Base-by-base conservation (phyloP, 2,797 vertebrate species). In the Onychomys torridus region DNA sequence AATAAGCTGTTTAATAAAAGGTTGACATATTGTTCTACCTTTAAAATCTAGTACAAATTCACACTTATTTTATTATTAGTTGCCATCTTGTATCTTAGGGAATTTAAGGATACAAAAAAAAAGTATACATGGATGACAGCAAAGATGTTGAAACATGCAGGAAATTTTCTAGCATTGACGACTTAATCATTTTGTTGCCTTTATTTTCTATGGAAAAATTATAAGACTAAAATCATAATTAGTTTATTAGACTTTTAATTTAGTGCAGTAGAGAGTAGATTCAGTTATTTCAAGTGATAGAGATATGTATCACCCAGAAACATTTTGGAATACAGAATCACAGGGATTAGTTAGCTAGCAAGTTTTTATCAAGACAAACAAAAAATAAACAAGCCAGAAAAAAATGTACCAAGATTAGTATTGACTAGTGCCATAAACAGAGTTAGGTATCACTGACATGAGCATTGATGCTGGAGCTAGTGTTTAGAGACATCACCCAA, bases 321-420 rank as follows among this genome's bases (percentile, higher is more conserved):
- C 11, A 78, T 82, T 94, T 89, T 73, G 16, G 16, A 67, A 95
- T 93, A 61, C 94, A 93, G 21, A 81, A 63, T 37, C 71, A 81
- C 90, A 75, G 32, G 0, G 2, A 77, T 93, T 85, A 94, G 71
- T 92, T 85, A 95, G 59, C 2, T 14, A 89, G 81, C 16, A n/a
- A 89, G 69, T 34, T 89, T n/a, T 92, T 67, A 92, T 29, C 17
- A 61, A 63, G 2, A 93, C 67, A n/a, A 13, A n/a, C 27, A 17
- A 59, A 37, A 37, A 25, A 6, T 21, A 52, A 79, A 76, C 0
- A 55, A 81, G 40, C 16, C 9, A 61, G 55, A 40, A 90, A 40
- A 82, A 91, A 92, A 89, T 29, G 57, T 16, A 85, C 46, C 34
- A 73, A 94, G 0, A 1, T 76, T 29, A 43, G 13, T 6, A 83